These are phyloP conservation scores for Pristis pectinata DNA, from an alignment of 2,797 vertebrate genomes.

Conservation along the genomic window DNA sequence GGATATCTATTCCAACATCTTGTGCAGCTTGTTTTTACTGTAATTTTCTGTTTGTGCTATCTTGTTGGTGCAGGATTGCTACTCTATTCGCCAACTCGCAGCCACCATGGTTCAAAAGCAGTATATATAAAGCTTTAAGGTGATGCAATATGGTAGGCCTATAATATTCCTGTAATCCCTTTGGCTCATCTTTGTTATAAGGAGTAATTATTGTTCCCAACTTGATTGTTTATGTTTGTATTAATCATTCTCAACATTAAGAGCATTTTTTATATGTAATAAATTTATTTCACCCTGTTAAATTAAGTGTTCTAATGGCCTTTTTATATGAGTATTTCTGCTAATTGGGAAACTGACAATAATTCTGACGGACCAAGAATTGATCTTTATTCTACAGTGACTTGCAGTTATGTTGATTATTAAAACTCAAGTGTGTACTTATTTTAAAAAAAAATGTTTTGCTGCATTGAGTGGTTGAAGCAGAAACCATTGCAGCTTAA, in stretches of 20 bases:
- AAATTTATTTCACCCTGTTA: not conserved
- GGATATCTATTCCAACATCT: too few species aligned
- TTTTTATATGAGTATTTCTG: not conserved
- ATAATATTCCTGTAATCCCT: not conserved
- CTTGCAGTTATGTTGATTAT: not conserved
- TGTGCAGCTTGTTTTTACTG: too few species aligned
- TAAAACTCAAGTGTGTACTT: not conserved
- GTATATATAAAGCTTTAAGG: not conserved
- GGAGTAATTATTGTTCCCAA: not conserved
- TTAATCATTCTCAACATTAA: not conserved
- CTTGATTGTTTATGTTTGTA: not conserved
- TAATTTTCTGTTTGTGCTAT: not conserved
- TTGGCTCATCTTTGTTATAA: not conserved
- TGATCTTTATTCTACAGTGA: not conserved
- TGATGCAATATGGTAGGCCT: not conserved
- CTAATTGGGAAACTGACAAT: not conserved
- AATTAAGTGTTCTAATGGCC: not conserved
- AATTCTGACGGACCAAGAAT: not conserved
- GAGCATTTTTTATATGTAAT: not conserved
- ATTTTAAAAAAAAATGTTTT: not conserved
- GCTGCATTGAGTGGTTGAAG: not conserved
- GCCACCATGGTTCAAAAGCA: not conserved
- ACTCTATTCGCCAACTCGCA: not conserved
- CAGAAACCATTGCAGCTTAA: not conserved
- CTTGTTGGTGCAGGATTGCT: not conserved